Evolutionary conservation across 1,140 invertebrate genomes (phyloP), one percentile per base, ranked within the genome.

Genomic region (Gonioctena quinquepunctata): DNA sequence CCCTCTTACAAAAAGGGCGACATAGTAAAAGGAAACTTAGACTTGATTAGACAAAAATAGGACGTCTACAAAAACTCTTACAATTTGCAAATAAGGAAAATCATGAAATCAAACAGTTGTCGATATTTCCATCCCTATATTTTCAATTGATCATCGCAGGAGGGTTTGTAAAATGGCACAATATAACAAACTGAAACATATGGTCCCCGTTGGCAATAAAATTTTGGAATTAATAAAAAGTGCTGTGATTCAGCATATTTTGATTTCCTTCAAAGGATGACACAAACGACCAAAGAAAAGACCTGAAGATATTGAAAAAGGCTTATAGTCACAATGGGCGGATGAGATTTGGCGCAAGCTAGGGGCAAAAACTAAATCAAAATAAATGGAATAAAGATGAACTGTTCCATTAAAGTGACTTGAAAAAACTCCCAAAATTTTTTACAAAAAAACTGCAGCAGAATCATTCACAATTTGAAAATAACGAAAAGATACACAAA

Each of bases 271-370:
- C 27, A 61, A 18, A 61, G 22, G 16, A 22, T 33, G 61, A 60
- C 18, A 62, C 56, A 1, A 2, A n/a, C 5, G 27, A 60, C 4
- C 54, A 48, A 23, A 3, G 26, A 27, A 22, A 68, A n/a, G 56
- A 68, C 1, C 23, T 61, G 28, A 60, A 61, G 3, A 61, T 61
- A 6, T 56, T 68, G 26, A 65, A 65, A 65, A 69, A 27, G 16
- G 13, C 65, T 54, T 69, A 18, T 18, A 19, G 56, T 65, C 11
- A 42, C 68, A 25, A 21, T 50, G 48, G 42, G 64, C 54, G 11
- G 33, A 42, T n/a, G 77, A 80, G 65, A 67, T 82, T 81, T 79
- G 23, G 79, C 27, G 13, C 72, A 76, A 65, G 72, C 76, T n/a
- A n/a, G 13, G 66, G 49, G 26, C 72, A 63, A 33, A 56, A 76